Evolutionary conservation across 2,888 invertebrate genomes (phyloP), one percentile per base, ranked within the genome.

Genomic region (Hoplodrina ambigua): DNA sequence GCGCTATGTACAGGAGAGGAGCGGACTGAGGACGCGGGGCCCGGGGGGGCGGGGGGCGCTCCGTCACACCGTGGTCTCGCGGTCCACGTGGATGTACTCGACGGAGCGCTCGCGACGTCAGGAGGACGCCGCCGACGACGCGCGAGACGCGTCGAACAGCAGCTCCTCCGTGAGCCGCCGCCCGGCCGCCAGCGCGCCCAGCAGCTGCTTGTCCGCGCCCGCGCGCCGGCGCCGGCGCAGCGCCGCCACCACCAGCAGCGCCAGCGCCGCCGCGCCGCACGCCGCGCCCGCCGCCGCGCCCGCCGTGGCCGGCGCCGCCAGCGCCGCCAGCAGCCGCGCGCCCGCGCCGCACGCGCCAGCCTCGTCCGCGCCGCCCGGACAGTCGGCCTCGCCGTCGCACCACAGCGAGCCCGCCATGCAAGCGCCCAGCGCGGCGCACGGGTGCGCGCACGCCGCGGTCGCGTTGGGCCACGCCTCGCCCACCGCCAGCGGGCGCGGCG

Each of bases 61-160:
- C 92, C 93, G 96, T 97, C 97, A 98, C 97, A 98, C 98, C 89
- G 98, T 98, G 92, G 98, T 98, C 96, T 98, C 98, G 93, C 98
- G 97, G 96, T 98, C 98, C 96, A 98, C 98, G 96, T 98, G 98
- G 92, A 98, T 98, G 95, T 98, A 98, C 94, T 98, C 98, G 97
- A 98, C 98, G 96, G 98, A 97, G 96, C 98, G 97, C 92, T 97
- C 97, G 95, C 98, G 98, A 89, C 98, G 98, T 98, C 98, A 98
- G 97, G 98, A 98, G 88, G 97, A 96, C 44, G 97, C 96, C 58
- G 96, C 96, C 52, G 96, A 93, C 3, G 94, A 94, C 52, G 94
- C 90, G 86, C 94, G 96, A 83, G 96, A 96, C 76, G 97, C 96
- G 89, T 97, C 97, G 85, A 97, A 96, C 71, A 97, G 94, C 86